phyloP scores from a whole-genome alignment of 1,140 invertebrate genomes.

The Drosophila gunungcola region DNA sequence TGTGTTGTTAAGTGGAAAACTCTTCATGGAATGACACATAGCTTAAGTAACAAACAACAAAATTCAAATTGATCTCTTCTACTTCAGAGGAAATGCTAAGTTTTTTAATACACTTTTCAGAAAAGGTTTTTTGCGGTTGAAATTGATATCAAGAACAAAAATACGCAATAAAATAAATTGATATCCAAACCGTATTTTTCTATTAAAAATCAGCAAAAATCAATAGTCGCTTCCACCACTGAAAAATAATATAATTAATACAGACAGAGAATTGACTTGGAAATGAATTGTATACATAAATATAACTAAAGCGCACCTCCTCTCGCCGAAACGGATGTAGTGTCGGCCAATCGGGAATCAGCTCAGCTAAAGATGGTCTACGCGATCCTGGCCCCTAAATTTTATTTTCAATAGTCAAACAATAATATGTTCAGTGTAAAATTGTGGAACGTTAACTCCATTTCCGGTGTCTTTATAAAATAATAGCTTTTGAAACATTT shows the following conservation, averaged over 20 bases:
- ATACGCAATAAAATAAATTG: background rate
- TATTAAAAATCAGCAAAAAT: conserved; percentile 22
- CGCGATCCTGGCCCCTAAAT: conserved; percentile 88
- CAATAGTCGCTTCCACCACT: conserved; percentile 24
- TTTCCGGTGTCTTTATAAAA: too few species aligned
- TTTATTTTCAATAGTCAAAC: conserved; percentile 21
- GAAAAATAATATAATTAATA: conserved; percentile 21
- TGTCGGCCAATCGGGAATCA: conserved; percentile 98
- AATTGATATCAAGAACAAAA: background rate
- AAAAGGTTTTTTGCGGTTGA: background rate
- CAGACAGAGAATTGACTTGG: conserved; percentile 1
- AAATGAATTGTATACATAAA: conserved; percentile 12
- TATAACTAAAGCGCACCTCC: conserved; percentile 66
- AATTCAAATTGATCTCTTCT: conserved; percentile 3
- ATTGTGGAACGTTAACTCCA: background rate
- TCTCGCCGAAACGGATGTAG: conserved; percentile 91
- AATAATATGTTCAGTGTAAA: background rate
- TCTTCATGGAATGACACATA: conserved; percentile 6
- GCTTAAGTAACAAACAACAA: conserved; percentile 12
- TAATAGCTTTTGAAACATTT: background rate
- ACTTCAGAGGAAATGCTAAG: background rate
- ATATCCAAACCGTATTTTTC: background rate
- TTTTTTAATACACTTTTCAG: background rate
- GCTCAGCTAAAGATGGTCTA: conserved; percentile 95
- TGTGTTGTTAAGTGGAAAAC: conserved; percentile 7